Evolutionary conservation across 2,888 invertebrate genomes (phyloP), one percentile per base, ranked within the genome.

Genomic region (Agrotis clavis): DNA sequence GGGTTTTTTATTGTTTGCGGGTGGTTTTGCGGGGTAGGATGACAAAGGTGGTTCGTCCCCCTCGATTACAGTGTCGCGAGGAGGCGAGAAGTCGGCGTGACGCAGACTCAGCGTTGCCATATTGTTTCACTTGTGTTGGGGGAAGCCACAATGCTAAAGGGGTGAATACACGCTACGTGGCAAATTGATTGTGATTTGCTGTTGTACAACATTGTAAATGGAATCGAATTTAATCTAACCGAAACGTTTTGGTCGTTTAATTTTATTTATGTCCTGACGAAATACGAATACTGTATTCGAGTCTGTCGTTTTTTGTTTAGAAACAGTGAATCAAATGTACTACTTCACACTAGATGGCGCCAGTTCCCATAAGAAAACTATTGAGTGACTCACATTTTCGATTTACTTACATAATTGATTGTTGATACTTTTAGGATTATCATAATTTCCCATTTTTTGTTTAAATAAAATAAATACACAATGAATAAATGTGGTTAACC

Each of bases 61-160:
- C 89, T 88, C 94, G 92, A 95, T 96, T 95, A 95, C 89, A 88
- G 89, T 89, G 90, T 92, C 90, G 91, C 89, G 87, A 88, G 88
- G 89, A 92, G 92, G 93, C 92, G 93, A 93, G 91, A 94, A 95
- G 94, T 93, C 93, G 89, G 90, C 87, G 91, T 91, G 92, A 91
- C 90, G 92, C 87, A 91, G 90, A 94, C 87, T 94, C 95, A 94
- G 95, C 96, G 94, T 92, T 94, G 94, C 94, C 96, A 95, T 95
- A 95, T 95, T 95, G 95, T 93, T 83, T 89, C 86, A 88, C 85
- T 87, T 79, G 81, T 86, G 82, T 83, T 76, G 82, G 84, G 89
- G 84, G 82, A 75, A 78, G 72, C 77, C 77, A 89, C 87, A 86
- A 88, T 84, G 86, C 84, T 85, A 93, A 94, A 95, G 92, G 95